Evolutionary conservation across 2,797 vertebrate species (phyloP).

Genomic region (Gouania willdenowi): DNA sequence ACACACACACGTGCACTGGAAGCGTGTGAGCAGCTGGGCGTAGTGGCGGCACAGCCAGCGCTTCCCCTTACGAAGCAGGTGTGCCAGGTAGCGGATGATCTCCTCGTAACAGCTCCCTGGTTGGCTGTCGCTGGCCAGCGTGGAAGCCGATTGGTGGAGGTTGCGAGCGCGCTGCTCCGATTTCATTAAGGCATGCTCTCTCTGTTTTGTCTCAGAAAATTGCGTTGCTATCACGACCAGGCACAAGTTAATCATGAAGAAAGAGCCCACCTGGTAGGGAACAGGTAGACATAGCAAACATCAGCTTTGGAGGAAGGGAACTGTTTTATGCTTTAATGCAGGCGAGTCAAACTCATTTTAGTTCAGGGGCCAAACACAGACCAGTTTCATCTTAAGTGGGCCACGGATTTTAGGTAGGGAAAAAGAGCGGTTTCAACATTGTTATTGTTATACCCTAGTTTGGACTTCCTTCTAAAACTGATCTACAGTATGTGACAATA

Average conservation of each 20-base stretch:
- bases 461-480: no score
- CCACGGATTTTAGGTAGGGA: no score
- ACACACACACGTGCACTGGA: slow-evolving; percentile 33
- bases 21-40: not conserved
- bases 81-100: slow-evolving; percentile 88
- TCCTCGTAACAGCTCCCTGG: slow-evolving; percentile 97
- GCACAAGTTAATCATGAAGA: slow-evolving; percentile 99
- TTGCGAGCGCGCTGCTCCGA: slow-evolving; percentile 90
- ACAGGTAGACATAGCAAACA: no score
- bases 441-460: no score
- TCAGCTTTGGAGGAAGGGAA: no score
- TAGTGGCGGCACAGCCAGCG: slow-evolving; percentile 75
- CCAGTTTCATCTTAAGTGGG: no score
- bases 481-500: no score
- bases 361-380: no score
- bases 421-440: no score
- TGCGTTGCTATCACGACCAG: slow-evolving; percentile 98
- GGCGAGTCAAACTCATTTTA: no score
- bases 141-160: slow-evolving; percentile 91
- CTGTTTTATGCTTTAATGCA: no score
- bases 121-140: slow-evolving; percentile 90
- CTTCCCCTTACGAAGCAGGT: slow-evolving; percentile 86
- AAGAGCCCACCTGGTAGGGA: slow-evolving; percentile 88
- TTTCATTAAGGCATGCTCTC: slow-evolving; percentile 96
- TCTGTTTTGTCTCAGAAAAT: slow-evolving; percentile 96